These are phyloP conservation scores for Hydroisotoma schaefferi DNA, from an alignment of 2,888 invertebrate species.

Conservation along the genomic window DNA sequence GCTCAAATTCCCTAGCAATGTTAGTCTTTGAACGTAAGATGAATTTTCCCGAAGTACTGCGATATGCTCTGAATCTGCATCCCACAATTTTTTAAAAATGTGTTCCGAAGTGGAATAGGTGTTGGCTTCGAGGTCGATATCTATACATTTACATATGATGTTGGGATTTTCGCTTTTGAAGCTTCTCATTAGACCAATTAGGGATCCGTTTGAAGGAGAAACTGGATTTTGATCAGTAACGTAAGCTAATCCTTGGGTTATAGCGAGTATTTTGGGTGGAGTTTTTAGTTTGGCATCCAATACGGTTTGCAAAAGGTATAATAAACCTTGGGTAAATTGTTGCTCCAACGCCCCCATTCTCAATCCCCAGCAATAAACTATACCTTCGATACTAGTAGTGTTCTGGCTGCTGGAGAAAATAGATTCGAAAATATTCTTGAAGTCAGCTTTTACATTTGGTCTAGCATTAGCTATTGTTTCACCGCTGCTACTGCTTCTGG, in stretches of 20 bases:
- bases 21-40: neutral
- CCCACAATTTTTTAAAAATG: neutral
- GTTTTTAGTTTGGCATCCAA: neutral
- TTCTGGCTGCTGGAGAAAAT: too few relatives aligned
- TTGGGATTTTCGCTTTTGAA: neutral
- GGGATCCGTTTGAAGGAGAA: neutral
- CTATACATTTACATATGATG: neutral
- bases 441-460: neutral
- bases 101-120: neutral
- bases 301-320: neutral
- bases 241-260: neutral
- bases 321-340: neutral
- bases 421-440: neutral
- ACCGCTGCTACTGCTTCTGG: too few relatives aligned
- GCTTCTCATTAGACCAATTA: neutral
- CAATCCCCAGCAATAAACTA: neutral
- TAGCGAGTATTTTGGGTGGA: neutral
- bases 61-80: neutral
- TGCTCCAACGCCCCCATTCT: neutral
- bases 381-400: neutral
- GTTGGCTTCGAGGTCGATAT: neutral
- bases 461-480: too few relatives aligned
- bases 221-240: neutral
- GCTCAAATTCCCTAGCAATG: neutral
- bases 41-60: neutral